A percentile compares a stretch with the other conserved stretches of the same genome.
These are phyloP conservation scores for Diorhabda carinulata DNA, from an alignment of 1,140 invertebrate species.

Conservation along the genomic window DNA sequence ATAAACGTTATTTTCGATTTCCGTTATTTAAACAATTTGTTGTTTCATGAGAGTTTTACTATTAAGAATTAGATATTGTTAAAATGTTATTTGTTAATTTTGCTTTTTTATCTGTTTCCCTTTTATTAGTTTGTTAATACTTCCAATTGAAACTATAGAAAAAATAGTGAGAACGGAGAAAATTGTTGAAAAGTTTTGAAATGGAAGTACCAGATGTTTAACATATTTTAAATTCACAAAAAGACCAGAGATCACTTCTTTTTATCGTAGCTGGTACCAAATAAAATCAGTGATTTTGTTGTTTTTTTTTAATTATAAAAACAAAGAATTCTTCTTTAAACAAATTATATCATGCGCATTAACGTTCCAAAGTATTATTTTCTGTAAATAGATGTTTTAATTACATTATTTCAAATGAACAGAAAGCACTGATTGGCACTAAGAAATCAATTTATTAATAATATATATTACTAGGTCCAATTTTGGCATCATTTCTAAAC, in stretches of 20 bases:
- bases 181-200: neutral
- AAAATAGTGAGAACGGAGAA: constrained; percentile 2
- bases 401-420: no score
- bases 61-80: constrained; percentile 1
- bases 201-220: neutral
- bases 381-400: no score
- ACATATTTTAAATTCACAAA: constrained; percentile 1
- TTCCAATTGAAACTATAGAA: neutral
- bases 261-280: neutral
- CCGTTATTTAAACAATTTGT: neutral
- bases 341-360: no score
- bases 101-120: neutral
- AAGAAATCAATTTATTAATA: no score
- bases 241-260: neutral
- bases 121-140: constrained; percentile 1
- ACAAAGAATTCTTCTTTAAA: no score
- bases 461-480: no score
- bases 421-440: no score
- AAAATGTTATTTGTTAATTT: neutral
- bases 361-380: no score
- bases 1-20: neutral
- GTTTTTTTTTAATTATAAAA: neutral
- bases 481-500: no score
- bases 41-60: neutral
- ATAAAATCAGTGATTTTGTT: neutral